Conservation (phyloP, 2,797 vertebrate genomes). For the Enteromius radiatus region DNA sequence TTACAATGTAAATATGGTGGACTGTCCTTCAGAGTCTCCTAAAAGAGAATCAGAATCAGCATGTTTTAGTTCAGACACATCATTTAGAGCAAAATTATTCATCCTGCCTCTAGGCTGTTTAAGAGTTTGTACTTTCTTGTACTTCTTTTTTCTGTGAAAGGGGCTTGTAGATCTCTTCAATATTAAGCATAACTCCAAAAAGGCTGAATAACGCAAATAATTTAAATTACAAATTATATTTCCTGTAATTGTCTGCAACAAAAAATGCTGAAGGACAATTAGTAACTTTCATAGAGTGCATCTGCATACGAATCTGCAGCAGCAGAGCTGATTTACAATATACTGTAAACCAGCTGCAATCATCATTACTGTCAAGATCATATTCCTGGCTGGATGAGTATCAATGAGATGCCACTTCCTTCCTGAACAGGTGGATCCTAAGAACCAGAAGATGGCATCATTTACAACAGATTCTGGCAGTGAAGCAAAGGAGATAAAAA, state of each 20-base stretch:
- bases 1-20: neutral
- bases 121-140: slow-evolving; percentile 70
- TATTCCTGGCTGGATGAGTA: neutral
- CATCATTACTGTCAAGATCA: neutral
- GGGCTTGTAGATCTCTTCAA: slow-evolving; percentile 30
- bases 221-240: slow-evolving; percentile 23
- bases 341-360: neutral
- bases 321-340: neutral
- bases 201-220: neutral
- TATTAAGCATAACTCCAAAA: slow-evolving; percentile 4
- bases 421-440: slow-evolving; percentile 14
- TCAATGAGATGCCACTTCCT: neutral
- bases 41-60: slow-evolving; percentile 73
- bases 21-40: slow-evolving; percentile 64
- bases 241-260: neutral
- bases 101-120: slow-evolving; percentile 73
- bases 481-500: neutral
- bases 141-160: slow-evolving; percentile 16
- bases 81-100: slow-evolving; percentile 49
- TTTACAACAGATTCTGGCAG: slow-evolving; percentile 28
- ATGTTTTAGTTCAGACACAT: neutral
- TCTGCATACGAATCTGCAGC: neutral
- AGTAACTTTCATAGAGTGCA: neutral
- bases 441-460: slow-evolving; percentile 54
- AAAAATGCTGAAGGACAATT: neutral